Evolutionary conservation across 2,797 vertebrate genomes (phyloP).

Genomic region (Pogonophryne albipinna): DNA sequence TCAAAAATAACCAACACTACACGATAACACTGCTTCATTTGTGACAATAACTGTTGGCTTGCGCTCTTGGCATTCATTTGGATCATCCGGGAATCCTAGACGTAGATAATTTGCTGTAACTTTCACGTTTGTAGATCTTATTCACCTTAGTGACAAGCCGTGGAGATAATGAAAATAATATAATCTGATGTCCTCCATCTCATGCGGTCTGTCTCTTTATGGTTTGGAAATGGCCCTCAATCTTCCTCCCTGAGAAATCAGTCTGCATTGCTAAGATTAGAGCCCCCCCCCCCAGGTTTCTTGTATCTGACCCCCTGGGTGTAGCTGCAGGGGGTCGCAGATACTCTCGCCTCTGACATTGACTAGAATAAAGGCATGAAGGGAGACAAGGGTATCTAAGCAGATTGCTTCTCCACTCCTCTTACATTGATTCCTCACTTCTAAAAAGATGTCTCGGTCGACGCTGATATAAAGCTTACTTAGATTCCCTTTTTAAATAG

Average conservation of each 20-base stretch:
- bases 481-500: constrained; percentile 6
- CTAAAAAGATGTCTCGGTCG: constrained; percentile 8
- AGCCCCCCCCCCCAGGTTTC: constrained; percentile 26
- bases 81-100: neutral
- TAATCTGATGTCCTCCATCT: constrained; percentile 14
- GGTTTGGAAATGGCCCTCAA: constrained; percentile 34
- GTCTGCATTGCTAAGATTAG: constrained; percentile 69
- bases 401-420: constrained; percentile 33
- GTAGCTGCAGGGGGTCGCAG: constrained; percentile 32
- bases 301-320: constrained; percentile 52
- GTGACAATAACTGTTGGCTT: neutral
- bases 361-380: constrained; percentile 19
- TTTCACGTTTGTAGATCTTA: neutral
- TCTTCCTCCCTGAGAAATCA: constrained; percentile 50
- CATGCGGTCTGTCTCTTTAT: constrained; percentile 7
- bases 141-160: neutral
- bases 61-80: neutral
- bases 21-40: neutral
- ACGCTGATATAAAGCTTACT: constrained; percentile 8
- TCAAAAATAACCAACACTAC: neutral
- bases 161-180: neutral
- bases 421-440: constrained; percentile 42
- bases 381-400: neutral
- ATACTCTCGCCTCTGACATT: constrained; percentile 42
- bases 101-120: neutral